A percentile compares a stretch with the other conserved stretches of the same genome.
These are phyloP conservation scores for Steinernema khuongi DNA, from an alignment of 1,140 invertebrate species.

Conservation along the genomic window DNA sequence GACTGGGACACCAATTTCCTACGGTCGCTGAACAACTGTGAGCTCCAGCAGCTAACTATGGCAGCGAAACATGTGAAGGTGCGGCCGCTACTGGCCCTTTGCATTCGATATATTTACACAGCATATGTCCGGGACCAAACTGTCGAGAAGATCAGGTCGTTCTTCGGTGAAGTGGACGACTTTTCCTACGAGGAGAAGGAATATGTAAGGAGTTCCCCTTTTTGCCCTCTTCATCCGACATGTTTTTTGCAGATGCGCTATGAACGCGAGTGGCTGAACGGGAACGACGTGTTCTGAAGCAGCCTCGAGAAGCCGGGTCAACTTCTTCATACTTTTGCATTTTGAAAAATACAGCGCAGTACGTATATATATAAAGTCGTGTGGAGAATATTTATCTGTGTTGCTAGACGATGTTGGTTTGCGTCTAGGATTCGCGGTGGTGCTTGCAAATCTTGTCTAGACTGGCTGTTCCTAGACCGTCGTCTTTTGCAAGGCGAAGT, in stretches of 20 bases:
- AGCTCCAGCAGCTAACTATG: not conserved
- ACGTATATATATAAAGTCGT: no score
- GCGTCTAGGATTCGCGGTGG: no score
- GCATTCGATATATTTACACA: not conserved
- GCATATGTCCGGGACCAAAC: not conserved
- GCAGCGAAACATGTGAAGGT: not conserved
- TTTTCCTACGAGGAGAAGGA: conserved; percentile 6
- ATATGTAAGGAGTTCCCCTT: not conserved
- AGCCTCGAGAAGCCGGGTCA: no score
- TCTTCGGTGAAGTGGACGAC: not conserved
- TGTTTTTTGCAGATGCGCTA: not conserved
- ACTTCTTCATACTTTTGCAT: no score
- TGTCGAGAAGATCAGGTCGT: not conserved
- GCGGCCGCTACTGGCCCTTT: not conserved
- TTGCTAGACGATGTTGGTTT: no score
- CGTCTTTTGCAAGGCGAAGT: no score
- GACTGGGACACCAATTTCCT: not conserved
- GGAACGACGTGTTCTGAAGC: not conserved
- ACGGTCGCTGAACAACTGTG: not conserved
- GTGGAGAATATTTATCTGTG: no score
- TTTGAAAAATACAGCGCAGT: no score
- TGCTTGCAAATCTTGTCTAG: no score
- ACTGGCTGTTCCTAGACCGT: no score
- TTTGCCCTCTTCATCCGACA: not conserved
- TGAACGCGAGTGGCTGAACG: not conserved